A percentile compares a stretch with the other conserved stretches of the same genome.
phyloP scores from a whole-genome alignment of 2,113 vertebrate genomes.

The Dendrocopos noguchii region DNA sequence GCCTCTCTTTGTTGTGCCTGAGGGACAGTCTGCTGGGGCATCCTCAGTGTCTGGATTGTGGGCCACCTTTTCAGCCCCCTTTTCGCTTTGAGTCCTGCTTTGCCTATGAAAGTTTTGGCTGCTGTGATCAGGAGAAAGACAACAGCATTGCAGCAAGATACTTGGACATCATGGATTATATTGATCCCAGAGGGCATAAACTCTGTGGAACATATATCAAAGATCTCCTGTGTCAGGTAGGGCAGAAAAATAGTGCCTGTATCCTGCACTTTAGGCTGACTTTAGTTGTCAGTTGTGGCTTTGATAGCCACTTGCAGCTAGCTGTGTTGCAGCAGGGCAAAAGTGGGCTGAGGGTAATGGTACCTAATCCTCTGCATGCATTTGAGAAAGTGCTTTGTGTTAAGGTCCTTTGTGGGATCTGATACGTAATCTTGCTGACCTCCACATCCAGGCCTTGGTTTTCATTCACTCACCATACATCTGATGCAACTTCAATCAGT shows the following conservation, averaged over 20 bases:
- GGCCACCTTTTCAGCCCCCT: slow-evolving; percentile 80
- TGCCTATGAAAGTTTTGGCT: slow-evolving; percentile 83
- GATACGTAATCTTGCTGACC: neutral
- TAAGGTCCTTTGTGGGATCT: neutral
- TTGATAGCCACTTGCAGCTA: neutral
- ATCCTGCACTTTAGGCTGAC: neutral
- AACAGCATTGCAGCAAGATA: slow-evolving; percentile 80
- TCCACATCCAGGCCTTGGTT: neutral
- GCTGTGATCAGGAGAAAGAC: slow-evolving; percentile 82
- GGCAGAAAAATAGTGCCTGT: neutral
- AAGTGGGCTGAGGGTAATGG: neutral
- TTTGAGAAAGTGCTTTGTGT: neutral
- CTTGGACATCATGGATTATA: slow-evolving; percentile 77
- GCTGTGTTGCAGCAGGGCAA: neutral
- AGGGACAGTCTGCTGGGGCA: slow-evolving; percentile 69
- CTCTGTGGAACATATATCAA: slow-evolving; percentile 81
- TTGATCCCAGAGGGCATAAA: slow-evolving; percentile 65
- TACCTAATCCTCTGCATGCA: neutral
- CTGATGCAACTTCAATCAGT: neutral
- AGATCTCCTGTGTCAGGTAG: slow-evolving; percentile 88
- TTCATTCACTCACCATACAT: neutral
- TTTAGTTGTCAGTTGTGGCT: neutral
- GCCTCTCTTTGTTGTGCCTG: slow-evolving; percentile 7
- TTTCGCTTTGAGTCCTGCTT: slow-evolving; percentile 84
- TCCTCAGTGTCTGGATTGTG: slow-evolving; percentile 87